These are phyloP conservation scores for Pseudochromis fuscus DNA, from an alignment of 2,797 vertebrate genomes.

Conservation along the genomic window DNA sequence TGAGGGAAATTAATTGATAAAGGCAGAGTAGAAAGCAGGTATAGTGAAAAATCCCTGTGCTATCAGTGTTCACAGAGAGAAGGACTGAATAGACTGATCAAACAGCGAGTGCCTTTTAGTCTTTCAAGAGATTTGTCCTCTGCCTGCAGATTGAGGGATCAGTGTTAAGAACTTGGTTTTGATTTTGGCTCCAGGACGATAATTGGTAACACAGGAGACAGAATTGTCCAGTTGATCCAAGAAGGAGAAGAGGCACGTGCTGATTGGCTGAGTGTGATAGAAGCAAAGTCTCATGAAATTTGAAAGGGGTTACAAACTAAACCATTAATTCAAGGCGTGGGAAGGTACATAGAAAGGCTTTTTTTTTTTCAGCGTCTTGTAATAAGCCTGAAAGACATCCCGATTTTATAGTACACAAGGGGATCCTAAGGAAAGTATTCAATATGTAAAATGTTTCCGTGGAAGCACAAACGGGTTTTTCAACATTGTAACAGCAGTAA, in stretches of 20 bases:
- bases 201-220: constrained; percentile 14
- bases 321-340: constrained; percentile 14
- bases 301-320: not conserved
- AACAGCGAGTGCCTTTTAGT: constrained; percentile 48
- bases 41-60: constrained; percentile 29
- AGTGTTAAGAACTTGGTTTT: constrained; percentile 40
- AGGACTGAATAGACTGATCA: constrained; percentile 48
- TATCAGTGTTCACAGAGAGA: constrained; percentile 39
- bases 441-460: not conserved
- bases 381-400: not conserved
- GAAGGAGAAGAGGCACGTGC: constrained; percentile 13
- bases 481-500: not conserved
- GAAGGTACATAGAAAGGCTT: too few relatives aligned
- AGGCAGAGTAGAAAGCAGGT: constrained; percentile 40
- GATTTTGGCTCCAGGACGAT: constrained; percentile 36
- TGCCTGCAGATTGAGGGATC: constrained; percentile 56
- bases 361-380: not conserved
- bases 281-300: constrained; percentile 20
- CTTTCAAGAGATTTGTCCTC: constrained; percentile 43
- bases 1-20: constrained; percentile 47
- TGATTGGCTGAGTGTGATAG: not conserved
- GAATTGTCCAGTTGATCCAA: constrained; percentile 32
- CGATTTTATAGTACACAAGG: not conserved
- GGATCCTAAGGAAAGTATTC: not conserved
- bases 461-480: not conserved